Evolutionary conservation across 2,113 vertebrate genomes (phyloP).

Genomic region (Rissa tridactyla): DNA sequence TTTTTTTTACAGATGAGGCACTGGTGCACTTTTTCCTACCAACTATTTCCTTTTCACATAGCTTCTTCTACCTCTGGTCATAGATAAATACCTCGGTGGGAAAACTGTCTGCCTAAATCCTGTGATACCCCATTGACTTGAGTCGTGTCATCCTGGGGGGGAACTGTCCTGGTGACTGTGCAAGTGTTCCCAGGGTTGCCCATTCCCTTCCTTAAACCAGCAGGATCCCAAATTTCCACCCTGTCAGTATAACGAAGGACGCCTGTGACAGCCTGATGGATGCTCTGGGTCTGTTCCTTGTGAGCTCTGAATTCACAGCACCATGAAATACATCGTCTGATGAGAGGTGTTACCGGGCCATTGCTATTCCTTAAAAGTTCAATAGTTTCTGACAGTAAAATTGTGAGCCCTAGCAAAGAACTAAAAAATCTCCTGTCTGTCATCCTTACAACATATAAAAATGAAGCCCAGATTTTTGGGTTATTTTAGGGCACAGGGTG

Average conservation of each 20-base stretch:
- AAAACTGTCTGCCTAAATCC: not conserved
- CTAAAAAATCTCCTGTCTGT: not conserved
- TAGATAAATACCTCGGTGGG: not conserved
- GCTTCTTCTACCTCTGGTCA: not conserved
- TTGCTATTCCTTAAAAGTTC: not conserved
- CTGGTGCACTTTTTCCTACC: not conserved
- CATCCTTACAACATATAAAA: not conserved
- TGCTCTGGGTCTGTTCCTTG: not conserved
- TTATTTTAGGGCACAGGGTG: conserved; percentile 49
- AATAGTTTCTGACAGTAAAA: conserved; percentile 14
- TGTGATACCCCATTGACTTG: not conserved
- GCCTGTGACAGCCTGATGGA: not conserved
- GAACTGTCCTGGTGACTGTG: not conserved
- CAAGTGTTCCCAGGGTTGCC: not conserved
- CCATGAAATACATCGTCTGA: not conserved
- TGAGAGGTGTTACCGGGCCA: not conserved
- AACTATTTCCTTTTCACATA: not conserved
- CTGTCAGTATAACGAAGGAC: not conserved
- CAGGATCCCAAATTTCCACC: not conserved
- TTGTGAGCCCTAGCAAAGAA: not conserved
- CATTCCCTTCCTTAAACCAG: not conserved
- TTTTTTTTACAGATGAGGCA: not conserved
- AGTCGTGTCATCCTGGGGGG: not conserved
- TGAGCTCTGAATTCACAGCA: not conserved
- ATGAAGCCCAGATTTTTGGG: conserved; percentile 45